A percentile compares a stretch with the other conserved stretches of the same genome.
These are phyloP conservation scores for Mesocentrotus franciscanus DNA, from an alignment of 53 echinoderm and acorn worm species.

Conservation along the genomic window DNA sequence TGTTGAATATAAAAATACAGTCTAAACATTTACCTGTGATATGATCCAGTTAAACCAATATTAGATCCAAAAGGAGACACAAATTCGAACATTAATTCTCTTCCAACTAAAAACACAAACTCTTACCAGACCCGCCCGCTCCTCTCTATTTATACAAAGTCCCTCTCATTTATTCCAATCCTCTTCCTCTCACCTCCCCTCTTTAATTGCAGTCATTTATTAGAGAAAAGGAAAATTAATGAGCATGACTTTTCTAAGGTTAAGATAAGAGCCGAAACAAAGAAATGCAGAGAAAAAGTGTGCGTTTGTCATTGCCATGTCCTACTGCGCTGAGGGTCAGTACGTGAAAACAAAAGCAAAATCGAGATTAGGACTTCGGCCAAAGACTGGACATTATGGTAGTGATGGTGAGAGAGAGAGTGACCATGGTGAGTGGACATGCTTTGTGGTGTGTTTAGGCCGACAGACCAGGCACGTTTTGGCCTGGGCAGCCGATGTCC, in stretches of 20 bases:
- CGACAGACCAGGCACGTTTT: constrained; percentile 28
- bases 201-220: constrained; percentile 56
- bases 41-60: constrained; percentile 6
- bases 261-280: constrained; percentile 43
- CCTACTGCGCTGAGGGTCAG: constrained; percentile 63
- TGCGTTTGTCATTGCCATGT: constrained; percentile 30
- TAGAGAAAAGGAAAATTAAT: constrained; percentile 51
- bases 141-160: constrained; percentile 33
- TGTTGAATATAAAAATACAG: neutral
- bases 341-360: constrained; percentile 51
- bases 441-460: constrained; percentile 60
- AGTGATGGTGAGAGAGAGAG: neutral
- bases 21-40: neutral
- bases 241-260: constrained; percentile 51
- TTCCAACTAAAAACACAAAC: neutral
- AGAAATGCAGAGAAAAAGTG: constrained; percentile 28
- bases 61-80: neutral
- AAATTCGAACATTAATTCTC: neutral
- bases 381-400: constrained; percentile 32
- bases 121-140: neutral
- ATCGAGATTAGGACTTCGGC: constrained; percentile 37
- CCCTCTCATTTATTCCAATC: constrained; percentile 4
- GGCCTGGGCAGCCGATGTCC: constrained; percentile 41
- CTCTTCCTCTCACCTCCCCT: constrained; percentile 29
- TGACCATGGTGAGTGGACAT: constrained; percentile 49